Evolutionary conservation across 2,113 vertebrate species (phyloP).

Genomic region (human (Homo sapiens)): DNA sequence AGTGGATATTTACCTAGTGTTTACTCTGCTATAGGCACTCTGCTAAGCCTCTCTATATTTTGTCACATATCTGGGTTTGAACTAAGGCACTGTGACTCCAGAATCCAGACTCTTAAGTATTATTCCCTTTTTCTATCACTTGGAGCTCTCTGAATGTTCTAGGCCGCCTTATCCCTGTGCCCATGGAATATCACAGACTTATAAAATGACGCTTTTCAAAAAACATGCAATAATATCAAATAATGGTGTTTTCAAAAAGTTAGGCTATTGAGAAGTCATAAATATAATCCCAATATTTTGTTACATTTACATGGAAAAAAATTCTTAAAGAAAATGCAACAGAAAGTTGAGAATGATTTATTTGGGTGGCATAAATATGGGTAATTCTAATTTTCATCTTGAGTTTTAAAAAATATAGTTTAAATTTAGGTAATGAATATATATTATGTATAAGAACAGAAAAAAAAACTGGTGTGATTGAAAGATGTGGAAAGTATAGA

Average conservation of each 20-base stretch:
- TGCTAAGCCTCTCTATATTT: not conserved
- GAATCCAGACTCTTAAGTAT: not conserved
- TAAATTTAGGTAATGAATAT: not conserved
- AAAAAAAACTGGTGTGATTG: not conserved
- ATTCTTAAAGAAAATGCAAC: not conserved
- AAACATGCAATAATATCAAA: not conserved
- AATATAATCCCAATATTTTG: not conserved
- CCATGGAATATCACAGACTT: not conserved
- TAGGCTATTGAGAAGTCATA: not conserved
- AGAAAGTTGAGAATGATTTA: not conserved
- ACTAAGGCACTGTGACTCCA: not conserved
- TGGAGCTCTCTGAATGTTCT: not conserved
- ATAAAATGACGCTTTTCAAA: not conserved
- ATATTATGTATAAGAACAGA: not conserved
- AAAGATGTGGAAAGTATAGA: not conserved
- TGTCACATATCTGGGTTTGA: not conserved
- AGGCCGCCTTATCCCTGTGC: not conserved
- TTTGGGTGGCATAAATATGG: not conserved
- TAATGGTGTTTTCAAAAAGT: not conserved
- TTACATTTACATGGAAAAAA: slow-evolving; percentile 12
- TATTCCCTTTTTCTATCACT: not conserved
- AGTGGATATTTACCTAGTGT: not conserved
- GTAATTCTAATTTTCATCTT: slow-evolving; percentile 6
- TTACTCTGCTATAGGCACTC: not conserved
- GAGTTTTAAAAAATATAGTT: not conserved